Percentiles rank a stretch among this genome's conserved stretches.
These are phyloP conservation scores for Diarsia dahlii DNA, from an alignment of 2,888 invertebrate species.

Conservation along the genomic window DNA sequence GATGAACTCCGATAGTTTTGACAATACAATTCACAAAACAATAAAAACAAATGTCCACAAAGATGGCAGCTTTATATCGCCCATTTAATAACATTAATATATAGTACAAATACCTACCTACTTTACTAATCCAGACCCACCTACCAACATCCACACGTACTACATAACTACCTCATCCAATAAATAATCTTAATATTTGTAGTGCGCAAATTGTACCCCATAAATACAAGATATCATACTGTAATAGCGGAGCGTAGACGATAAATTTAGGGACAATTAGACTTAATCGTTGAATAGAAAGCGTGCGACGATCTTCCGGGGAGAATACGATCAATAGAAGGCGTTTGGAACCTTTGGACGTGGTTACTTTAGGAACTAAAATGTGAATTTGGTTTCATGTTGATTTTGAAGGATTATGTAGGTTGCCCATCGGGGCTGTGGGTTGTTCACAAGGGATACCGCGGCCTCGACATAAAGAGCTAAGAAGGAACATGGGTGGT, in stretches of 20 bases:
- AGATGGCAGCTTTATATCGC: not conserved
- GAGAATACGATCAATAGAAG: slow-evolving; percentile 82
- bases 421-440: too few relatives aligned
- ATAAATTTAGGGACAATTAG: slow-evolving; percentile 88
- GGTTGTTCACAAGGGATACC: too few relatives aligned
- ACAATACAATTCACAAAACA: not conserved
- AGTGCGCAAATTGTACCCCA: slow-evolving; percentile 58
- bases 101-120: not conserved
- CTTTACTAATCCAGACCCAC: not conserved
- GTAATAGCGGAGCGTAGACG: slow-evolving; percentile 77
- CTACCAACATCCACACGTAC: not conserved
- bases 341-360: slow-evolving; percentile 71
- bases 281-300: slow-evolving; percentile 87
- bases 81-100: not conserved
- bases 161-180: slow-evolving; percentile 17
- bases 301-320: slow-evolving; percentile 81
- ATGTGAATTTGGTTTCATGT: not conserved
- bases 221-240: slow-evolving; percentile 71
- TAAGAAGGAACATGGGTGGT: too few relatives aligned
- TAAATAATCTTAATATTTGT: slow-evolving; percentile 58
- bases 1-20: not conserved
- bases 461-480: too few relatives aligned
- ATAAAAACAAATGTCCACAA: not conserved
- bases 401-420: not conserved
- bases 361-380: not conserved